phyloP scores from a whole-genome alignment of 2,797 vertebrate species.

The Meriones psammophilus region DNA sequence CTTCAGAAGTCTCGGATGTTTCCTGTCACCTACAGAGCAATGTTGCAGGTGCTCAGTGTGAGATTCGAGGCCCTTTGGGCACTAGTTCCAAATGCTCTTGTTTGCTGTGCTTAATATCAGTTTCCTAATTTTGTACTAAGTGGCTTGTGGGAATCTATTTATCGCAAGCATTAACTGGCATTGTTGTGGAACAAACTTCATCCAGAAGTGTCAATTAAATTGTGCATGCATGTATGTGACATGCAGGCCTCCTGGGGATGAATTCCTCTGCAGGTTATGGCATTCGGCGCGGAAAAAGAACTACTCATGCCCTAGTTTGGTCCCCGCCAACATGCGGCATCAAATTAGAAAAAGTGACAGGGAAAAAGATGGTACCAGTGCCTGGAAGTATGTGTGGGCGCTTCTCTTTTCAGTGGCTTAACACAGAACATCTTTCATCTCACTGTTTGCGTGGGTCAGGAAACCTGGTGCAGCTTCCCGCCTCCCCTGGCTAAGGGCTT shows the following conservation, averaged over 20 bases:
- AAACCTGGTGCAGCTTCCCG: neutral
- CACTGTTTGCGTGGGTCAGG: neutral
- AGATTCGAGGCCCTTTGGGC: constrained; percentile 23
- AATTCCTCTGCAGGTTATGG: neutral
- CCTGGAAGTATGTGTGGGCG: neutral
- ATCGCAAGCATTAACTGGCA: neutral
- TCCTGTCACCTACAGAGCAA: neutral
- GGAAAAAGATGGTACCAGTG: neutral
- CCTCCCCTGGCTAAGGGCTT: neutral
- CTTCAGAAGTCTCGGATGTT: neutral
- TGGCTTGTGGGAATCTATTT: constrained; percentile 27
- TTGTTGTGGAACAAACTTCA: constrained; percentile 26
- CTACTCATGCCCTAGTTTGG: neutral
- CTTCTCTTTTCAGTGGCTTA: constrained; percentile 40
- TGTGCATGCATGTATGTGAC: neutral
- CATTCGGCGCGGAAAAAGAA: neutral
- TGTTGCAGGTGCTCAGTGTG: neutral
- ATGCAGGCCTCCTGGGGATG: neutral
- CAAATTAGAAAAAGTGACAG: constrained; percentile 23
- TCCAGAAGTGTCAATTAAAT: neutral
- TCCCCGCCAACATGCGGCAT: neutral
- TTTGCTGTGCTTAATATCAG: neutral
- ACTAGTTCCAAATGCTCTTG: neutral
- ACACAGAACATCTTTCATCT: neutral
- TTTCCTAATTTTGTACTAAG: neutral